Evolutionary conservation across 2,113 vertebrate species (phyloP), one percentile per base, ranked within the genome.

Genomic region (Trinectes maculatus): DNA sequence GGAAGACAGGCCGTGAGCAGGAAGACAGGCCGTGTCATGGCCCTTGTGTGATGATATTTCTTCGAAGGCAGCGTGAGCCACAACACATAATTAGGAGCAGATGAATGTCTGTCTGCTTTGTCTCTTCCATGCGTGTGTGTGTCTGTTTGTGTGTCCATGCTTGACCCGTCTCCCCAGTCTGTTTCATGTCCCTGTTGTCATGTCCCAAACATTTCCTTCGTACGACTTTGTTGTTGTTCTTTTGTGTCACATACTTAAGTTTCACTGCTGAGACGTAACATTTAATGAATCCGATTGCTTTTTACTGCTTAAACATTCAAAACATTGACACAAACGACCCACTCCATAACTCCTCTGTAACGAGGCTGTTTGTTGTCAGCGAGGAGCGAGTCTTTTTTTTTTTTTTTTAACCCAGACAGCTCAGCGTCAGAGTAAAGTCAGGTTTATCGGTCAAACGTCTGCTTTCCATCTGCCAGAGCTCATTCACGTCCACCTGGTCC

Each of bases 381-480:
- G 34, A 15, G 16, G 29, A 29, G 4, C 3, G 6, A 5, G 29
- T 55, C 44, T 18, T 18, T 53, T 21, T 34, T 11, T 12, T 15
- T 29, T 43, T 25, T 16, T 36, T 29, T 1, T 11, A 33, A 58
- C 25, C 33, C 57, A 49, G 22, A 59, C 61, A 52, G 42, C 44
- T 39, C 70, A 37, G 33, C 18, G 56, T 58, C 54, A 71, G 64
- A 60, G 52, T 13, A 39, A 34, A 77, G 63, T 46, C 62, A 69
- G 42, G 47, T 71, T 77, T 73, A 66, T 70, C 51, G 29, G 71
- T 81, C 62, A 49, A 11, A 51, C 5, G 25, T 8, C 74, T 80
- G 66, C 43, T 83, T 86, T 86, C 29, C 67, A 72, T 82, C 78
- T 66, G 66, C 42, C 29, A 60, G 52, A 54, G 36, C 60, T 43